Conservation (phyloP, 1,140 invertebrate species). For the Lepidotrigona ventralis region DNA sequence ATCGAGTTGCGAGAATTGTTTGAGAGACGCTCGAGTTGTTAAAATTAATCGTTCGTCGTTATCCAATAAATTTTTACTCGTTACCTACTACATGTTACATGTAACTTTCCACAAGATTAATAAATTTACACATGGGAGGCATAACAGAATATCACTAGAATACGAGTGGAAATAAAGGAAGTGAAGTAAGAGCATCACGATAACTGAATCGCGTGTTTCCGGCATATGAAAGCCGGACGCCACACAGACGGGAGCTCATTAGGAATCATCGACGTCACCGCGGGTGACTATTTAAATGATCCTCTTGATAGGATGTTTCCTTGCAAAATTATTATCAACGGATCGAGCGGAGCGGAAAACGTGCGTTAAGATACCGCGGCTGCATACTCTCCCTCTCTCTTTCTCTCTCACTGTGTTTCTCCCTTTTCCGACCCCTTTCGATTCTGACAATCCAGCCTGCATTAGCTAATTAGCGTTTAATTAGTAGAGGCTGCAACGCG, state of each 20-base stretch:
- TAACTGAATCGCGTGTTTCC: conserved; percentile 43
- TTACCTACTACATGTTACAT: neutral
- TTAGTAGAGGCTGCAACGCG: conserved; percentile 3
- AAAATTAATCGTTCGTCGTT: neutral
- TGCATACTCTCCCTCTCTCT: no score
- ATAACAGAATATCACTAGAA: no score
- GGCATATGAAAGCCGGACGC: conserved; percentile 58
- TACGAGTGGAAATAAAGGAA: neutral
- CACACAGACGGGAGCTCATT: conserved; percentile 54
- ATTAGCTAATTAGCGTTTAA: conserved; percentile 32
- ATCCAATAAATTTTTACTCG: neutral
- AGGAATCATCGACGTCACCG: conserved; percentile 49
- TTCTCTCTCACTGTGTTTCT: neutral
- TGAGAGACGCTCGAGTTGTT: neutral
- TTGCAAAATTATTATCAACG: conserved; percentile 45
- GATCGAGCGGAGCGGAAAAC: conserved; percentile 34
- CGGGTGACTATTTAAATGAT: conserved; percentile 51
- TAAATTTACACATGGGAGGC: no score
- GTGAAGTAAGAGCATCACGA: neutral
- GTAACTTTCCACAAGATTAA: neutral
- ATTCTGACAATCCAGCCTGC: neutral
- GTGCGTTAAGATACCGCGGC: conserved; percentile 15
- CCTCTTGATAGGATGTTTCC: conserved; percentile 49
- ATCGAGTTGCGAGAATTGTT: neutral
- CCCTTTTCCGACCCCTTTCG: neutral